Evolutionary conservation across 2,888 invertebrate species (phyloP).

Genomic region (Agonum fuliginosum): DNA sequence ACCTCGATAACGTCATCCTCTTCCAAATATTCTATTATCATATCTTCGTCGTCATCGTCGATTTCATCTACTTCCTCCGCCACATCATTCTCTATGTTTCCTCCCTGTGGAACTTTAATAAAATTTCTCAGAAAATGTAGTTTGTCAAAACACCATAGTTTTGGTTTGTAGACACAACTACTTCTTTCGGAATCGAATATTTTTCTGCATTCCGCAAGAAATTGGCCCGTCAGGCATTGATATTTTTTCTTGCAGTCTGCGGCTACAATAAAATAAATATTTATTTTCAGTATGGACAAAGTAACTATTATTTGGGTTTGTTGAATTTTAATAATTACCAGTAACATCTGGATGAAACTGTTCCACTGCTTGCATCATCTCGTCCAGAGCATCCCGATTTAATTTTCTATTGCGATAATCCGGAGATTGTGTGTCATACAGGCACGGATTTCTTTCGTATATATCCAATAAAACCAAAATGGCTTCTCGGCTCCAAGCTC

Average conservation of each 20-base stretch:
- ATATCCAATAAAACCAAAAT: too few species aligned
- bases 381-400: too few species aligned
- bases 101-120: not conserved
- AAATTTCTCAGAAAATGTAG: not conserved
- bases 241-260: constrained; percentile 3
- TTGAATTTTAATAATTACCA: not conserved
- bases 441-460: too few species aligned
- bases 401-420: too few species aligned
- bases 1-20: too few species aligned
- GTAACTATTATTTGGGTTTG: not conserved
- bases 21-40: too few species aligned
- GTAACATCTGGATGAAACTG: too few species aligned
- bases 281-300: not conserved
- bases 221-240: not conserved
- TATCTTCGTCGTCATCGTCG: too few species aligned
- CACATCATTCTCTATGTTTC: not conserved
- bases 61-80: too few species aligned
- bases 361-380: too few species aligned
- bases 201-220: not conserved
- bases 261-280: not conserved
- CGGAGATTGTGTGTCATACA: too few species aligned
- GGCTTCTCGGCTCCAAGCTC: too few species aligned
- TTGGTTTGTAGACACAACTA: not conserved
- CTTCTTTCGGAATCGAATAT: not conserved
- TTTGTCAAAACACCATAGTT: constrained; percentile 5